Conservation (phyloP, 2,113 vertebrate species). For the Hydrochoerus hydrochaeris region DNA sequence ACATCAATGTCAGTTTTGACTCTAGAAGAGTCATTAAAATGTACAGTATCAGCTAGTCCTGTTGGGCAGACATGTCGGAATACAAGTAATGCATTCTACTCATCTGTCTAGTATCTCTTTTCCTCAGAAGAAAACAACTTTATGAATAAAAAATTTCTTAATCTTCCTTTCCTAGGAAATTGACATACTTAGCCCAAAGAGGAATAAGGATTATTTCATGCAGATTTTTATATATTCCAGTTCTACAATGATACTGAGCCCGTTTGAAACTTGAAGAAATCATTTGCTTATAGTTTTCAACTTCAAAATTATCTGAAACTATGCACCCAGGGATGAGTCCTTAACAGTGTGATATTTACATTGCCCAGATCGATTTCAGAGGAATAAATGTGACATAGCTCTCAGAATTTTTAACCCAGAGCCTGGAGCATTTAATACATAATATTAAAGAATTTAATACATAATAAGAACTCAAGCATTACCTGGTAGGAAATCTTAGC, state of each 20-base stretch:
- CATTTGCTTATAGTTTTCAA: constrained; percentile 6
- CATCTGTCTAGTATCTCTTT: constrained; percentile 72
- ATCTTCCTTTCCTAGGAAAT: constrained; percentile 65
- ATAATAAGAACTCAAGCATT: not conserved
- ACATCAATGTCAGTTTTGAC: constrained; percentile 73
- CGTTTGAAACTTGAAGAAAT: not conserved
- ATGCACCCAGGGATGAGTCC: not conserved
- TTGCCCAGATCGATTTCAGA: not conserved
- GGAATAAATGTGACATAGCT: not conserved
- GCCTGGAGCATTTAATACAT: not conserved
- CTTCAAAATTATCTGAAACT: constrained; percentile 34
- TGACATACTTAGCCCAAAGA: not conserved
- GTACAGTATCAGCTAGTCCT: constrained; percentile 68
- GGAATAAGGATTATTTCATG: not conserved
- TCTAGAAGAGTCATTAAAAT: constrained; percentile 76
- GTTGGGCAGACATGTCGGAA: constrained; percentile 75
- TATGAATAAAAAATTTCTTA: constrained; percentile 65
- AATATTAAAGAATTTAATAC: not conserved
- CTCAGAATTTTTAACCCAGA: not conserved
- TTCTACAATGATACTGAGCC: constrained; percentile 13
- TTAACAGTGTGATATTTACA: not conserved
- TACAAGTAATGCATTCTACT: constrained; percentile 79
- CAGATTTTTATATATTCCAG: not conserved
- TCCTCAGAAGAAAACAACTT: constrained; percentile 75
- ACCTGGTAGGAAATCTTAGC: not conserved